Conservation (phyloP, 2,113 vertebrate species). For the Turdus rufiventris region DNA sequence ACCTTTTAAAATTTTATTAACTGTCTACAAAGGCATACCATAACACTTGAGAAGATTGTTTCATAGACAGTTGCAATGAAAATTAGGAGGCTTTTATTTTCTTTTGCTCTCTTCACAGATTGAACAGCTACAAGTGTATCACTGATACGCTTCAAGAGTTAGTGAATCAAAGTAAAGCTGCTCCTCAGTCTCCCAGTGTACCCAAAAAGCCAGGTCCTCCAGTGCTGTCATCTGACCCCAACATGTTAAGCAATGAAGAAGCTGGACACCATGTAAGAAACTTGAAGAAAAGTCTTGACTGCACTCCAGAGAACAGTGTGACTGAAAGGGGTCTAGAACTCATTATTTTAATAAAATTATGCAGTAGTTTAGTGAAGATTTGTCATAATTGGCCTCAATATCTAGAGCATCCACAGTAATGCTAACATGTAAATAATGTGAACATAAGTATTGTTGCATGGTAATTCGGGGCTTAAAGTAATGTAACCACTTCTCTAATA, state of each 20-base stretch:
- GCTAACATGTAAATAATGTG: accelerated
- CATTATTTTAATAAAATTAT: neutral
- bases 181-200: constrained; percentile 96
- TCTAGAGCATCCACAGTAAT: neutral
- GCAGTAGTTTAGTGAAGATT: neutral
- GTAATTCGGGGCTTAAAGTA: neutral
- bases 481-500: neutral
- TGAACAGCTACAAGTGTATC: constrained; percentile 94
- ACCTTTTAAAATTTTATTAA: neutral
- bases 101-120: constrained; percentile 64
- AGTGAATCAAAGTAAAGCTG: constrained; percentile 96
- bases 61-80: neutral
- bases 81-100: neutral
- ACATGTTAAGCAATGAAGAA: constrained; percentile 98
- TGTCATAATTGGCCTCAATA: neutral
- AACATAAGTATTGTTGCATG: neutral
- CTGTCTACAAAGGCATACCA: neutral
- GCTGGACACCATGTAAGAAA: constrained; percentile 90
- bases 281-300: neutral
- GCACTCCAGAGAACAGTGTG: neutral
- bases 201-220: constrained; percentile 97
- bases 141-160: constrained; percentile 97
- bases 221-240: constrained; percentile 92
- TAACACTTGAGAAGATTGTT: neutral
- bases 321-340: neutral